A percentile compares a stretch with the other conserved stretches of the same genome.
Evolutionary conservation across 92 coral and sea anemone genomes (phyloP).

Genomic region (Bergia sp.): DNA sequence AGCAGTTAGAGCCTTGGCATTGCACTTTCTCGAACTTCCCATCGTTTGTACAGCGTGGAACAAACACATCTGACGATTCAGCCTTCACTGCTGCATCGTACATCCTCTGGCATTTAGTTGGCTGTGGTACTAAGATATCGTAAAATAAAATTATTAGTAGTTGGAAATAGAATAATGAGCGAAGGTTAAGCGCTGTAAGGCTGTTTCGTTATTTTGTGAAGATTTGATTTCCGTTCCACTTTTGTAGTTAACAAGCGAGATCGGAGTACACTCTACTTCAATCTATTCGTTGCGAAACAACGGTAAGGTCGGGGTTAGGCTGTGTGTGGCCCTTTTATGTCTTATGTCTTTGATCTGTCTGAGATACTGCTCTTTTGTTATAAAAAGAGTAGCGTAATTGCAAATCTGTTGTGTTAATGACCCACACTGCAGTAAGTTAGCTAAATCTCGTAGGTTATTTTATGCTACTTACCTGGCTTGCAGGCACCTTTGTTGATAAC

Average conservation of each 20-base stretch:
- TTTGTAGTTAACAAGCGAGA: too few relatives aligned
- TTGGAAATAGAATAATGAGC: not conserved
- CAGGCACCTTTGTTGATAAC: conserved; percentile 52
- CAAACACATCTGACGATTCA: conserved; percentile 50
- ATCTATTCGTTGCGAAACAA: too few relatives aligned
- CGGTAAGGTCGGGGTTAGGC: too few relatives aligned
- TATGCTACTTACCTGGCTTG: conserved; percentile 38
- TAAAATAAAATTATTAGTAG: not conserved
- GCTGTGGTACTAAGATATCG: conserved; percentile 43
- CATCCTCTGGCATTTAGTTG: conserved; percentile 65
- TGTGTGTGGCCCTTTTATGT: too few relatives aligned
- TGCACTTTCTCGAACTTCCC: conserved; percentile 86
- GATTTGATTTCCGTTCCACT: too few relatives aligned
- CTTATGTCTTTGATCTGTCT: not conserved
- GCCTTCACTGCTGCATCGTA: conserved; percentile 64
- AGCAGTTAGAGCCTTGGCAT: conserved; percentile 71
- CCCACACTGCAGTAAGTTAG: too few relatives aligned
- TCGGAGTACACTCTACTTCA: too few relatives aligned
- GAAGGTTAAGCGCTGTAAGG: too few relatives aligned
- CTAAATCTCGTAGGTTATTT: not conserved
- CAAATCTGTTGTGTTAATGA: not conserved
- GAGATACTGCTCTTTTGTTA: not conserved
- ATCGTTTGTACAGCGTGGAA: conserved; percentile 75
- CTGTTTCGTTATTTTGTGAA: too few relatives aligned
- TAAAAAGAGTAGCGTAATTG: not conserved